A percentile compares a stretch with the other conserved stretches of the same genome.
Conservation (phyloP, 2,113 vertebrate genomes). For the Sapajus apella region DNA sequence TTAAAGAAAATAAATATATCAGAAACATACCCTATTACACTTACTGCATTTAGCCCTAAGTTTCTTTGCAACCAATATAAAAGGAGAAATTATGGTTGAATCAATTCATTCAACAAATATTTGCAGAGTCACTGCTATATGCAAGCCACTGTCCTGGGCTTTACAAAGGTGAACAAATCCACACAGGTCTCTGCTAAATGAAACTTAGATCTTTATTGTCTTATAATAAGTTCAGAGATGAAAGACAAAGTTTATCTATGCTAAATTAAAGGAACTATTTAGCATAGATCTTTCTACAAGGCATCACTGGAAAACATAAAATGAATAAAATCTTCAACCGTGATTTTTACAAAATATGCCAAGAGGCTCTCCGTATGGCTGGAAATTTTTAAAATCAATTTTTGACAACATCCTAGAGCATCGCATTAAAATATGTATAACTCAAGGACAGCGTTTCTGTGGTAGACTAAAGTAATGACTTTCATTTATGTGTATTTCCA, state of each 20-base stretch:
- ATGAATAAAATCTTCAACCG: not conserved
- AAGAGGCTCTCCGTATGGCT: not conserved
- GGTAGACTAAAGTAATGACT: slow-evolving; percentile 18
- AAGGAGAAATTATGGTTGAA: slow-evolving; percentile 31
- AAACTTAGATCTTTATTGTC: not conserved
- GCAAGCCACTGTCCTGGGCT: not conserved
- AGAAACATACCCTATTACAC: not conserved
- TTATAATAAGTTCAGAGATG: not conserved
- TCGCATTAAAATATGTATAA: not conserved
- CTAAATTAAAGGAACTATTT: slow-evolving; percentile 31
- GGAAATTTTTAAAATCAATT: not conserved
- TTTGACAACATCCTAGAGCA: slow-evolving; percentile 27
- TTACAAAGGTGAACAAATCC: not conserved
- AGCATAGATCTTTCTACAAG: not conserved
- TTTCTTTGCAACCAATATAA: not conserved
- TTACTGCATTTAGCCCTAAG: not conserved
- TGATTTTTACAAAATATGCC: slow-evolving; percentile 42
- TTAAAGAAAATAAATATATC: slow-evolving; percentile 34
- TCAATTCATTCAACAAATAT: not conserved
- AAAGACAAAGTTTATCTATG: not conserved
- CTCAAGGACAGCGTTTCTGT: not conserved
- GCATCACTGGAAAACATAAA: not conserved
- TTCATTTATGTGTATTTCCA: slow-evolving; percentile 17
- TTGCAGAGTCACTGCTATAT: not conserved
- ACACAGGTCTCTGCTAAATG: not conserved